phyloP scores from a whole-genome alignment of 2,888 invertebrate species.

The Sarcophaga caerulescens region DNA sequence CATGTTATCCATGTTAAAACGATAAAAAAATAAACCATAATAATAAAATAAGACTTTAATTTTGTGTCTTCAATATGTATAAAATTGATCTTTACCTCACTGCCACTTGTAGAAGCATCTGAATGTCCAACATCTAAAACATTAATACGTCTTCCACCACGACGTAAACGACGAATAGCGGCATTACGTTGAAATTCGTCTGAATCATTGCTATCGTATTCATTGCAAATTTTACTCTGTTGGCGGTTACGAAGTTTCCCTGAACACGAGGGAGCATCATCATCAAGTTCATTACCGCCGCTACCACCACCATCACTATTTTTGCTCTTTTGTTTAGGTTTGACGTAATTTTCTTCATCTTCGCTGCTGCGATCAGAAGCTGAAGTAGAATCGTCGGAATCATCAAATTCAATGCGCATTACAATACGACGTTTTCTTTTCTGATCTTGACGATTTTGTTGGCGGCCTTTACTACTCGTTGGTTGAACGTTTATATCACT shows the following conservation, averaged over 20 bases:
- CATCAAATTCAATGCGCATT: slow-evolving; percentile 80
- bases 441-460: slow-evolving; percentile 58
- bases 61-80: neutral
- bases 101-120: slow-evolving; percentile 74
- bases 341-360: slow-evolving; percentile 63
- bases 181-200: slow-evolving; percentile 69
- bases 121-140: slow-evolving; percentile 64
- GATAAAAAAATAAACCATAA: neutral
- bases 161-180: slow-evolving; percentile 60
- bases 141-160: slow-evolving; percentile 69
- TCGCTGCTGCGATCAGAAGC: slow-evolving; percentile 64
- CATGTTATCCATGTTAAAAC: too few relatives aligned
- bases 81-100: slow-evolving; percentile 76
- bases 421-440: slow-evolving; percentile 78
- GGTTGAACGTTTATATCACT: slow-evolving; percentile 73
- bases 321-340: slow-evolving; percentile 23
- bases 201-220: slow-evolving; percentile 41
- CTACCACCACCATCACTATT: slow-evolving; percentile 18
- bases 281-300: slow-evolving; percentile 66
- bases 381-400: slow-evolving; percentile 74
- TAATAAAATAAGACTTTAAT: neutral
- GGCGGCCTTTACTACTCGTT: slow-evolving; percentile 70
- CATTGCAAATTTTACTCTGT: slow-evolving; percentile 45
- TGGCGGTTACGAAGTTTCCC: slow-evolving; percentile 44
- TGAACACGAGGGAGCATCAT: slow-evolving; percentile 73